A percentile compares a stretch with the other conserved stretches of the same genome.
These are phyloP conservation scores for Lepilemur septentrionalis DNA, from an alignment of 2,797 vertebrate species.

Conservation along the genomic window DNA sequence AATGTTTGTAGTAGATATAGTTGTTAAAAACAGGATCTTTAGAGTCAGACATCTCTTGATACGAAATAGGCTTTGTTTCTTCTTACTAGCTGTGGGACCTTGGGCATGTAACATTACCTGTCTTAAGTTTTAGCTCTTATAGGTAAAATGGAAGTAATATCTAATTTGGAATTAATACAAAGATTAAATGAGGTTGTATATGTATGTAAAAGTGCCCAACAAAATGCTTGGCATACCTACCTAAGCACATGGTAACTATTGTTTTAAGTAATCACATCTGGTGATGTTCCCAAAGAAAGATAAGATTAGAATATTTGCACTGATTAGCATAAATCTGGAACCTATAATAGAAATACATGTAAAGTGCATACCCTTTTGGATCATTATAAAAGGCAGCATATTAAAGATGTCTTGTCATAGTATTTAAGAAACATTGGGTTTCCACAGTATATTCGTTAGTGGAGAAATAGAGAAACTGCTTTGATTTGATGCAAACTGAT, in stretches of 20 bases:
- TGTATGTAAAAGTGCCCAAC: background rate
- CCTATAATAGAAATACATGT: background rate
- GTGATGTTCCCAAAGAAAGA: background rate
- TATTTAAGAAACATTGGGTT: background rate
- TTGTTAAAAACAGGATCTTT: background rate
- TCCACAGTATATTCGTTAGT: background rate
- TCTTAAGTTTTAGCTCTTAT: background rate
- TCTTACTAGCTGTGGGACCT: background rate
- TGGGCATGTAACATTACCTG: background rate
- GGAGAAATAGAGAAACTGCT: background rate
- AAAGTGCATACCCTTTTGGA: background rate
- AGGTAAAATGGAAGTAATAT: background rate
- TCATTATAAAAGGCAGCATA: background rate
- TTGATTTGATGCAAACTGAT: background rate
- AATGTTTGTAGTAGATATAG: background rate
- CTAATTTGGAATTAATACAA: background rate
- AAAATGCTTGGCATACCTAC: background rate
- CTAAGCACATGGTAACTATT: background rate
- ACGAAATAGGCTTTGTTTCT: background rate
- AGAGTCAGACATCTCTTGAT: background rate
- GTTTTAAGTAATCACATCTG: background rate
- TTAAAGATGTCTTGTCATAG: background rate
- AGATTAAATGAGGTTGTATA: background rate
- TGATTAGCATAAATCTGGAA: background rate
- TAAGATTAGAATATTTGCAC: background rate